These are phyloP conservation scores for Naja naja DNA, from an alignment of 2,113 vertebrate species.

Conservation along the genomic window DNA sequence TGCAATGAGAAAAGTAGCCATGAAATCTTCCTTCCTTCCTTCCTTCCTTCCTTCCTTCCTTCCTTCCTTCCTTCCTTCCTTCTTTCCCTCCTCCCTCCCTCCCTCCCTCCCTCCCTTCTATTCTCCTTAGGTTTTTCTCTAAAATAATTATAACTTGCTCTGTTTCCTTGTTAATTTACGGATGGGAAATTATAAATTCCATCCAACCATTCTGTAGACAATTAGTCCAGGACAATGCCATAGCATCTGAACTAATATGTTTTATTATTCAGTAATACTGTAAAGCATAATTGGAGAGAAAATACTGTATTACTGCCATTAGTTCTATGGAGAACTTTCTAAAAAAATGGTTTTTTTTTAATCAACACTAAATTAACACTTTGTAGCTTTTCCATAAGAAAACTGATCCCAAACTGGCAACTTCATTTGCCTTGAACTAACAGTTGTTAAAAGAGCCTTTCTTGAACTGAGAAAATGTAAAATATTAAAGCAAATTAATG, in stretches of 20 bases:
- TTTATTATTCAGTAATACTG: background rate
- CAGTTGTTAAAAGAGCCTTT: background rate
- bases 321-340: background rate
- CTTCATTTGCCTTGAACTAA: background rate
- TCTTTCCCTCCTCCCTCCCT: background rate
- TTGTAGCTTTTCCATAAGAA: background rate
- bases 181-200: background rate
- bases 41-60: no score
- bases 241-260: background rate
- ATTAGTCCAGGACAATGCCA: background rate
- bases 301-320: background rate
- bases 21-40: background rate
- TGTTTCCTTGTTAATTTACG: background rate
- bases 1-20: background rate
- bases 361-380: background rate
- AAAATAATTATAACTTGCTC: background rate
- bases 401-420: background rate
- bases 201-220: background rate
- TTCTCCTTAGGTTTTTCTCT: background rate
- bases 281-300: background rate
- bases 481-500: background rate
- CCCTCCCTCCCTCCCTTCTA: rapidly evolving
- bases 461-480: background rate
- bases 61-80: no score
- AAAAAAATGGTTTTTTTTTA: background rate